Evolutionary conservation across 1,140 invertebrate genomes (phyloP).

Genomic region (Conopomorpha cramerella): DNA sequence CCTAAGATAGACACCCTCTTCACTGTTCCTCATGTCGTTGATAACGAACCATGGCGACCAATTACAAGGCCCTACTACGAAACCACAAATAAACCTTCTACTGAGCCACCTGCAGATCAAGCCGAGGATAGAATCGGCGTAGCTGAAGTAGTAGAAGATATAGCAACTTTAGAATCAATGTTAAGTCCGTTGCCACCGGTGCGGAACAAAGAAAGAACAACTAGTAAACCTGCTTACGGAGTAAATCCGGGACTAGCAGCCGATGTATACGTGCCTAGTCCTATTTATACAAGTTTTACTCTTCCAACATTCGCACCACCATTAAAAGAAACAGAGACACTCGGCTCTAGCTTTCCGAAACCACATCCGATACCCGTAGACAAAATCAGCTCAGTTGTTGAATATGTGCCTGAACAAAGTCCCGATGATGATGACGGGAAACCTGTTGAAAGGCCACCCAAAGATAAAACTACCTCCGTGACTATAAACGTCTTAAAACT

Average conservation of each 20-base stretch:
- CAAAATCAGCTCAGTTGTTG: conserved; percentile 62
- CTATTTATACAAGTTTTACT: conserved; percentile 70
- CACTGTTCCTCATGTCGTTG: conserved; percentile 52
- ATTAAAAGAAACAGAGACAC: conserved; percentile 52
- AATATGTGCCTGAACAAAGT: conserved; percentile 19
- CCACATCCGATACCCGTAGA: conserved; percentile 70
- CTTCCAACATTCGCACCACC: conserved; percentile 63
- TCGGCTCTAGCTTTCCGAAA: conserved; percentile 58
- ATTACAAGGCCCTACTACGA: conserved; percentile 53
- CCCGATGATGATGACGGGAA: conserved; percentile 36
- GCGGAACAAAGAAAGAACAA: conserved; percentile 28
- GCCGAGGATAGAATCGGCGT: conserved; percentile 52
- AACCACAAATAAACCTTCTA: conserved; percentile 16
- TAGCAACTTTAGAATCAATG: conserved; percentile 44
- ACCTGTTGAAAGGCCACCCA: conserved; percentile 44
- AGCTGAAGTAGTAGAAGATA: conserved; percentile 53
- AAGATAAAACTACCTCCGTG: conserved; percentile 51
- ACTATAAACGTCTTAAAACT: conserved; percentile 41
- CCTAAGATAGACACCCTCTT: conserved; percentile 56
- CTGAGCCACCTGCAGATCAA: conserved; percentile 18
- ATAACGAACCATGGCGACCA: conserved; percentile 63
- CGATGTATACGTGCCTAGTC: conserved; percentile 48
- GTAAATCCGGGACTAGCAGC: conserved; percentile 37
- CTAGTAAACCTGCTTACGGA: conserved; percentile 24
- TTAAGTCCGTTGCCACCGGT: conserved; percentile 30